A percentile compares a stretch with the other conserved stretches of the same genome.
These are phyloP conservation scores for Eupleurogrammus muticus DNA, from an alignment of 2,797 vertebrate genomes.

Conservation along the genomic window DNA sequence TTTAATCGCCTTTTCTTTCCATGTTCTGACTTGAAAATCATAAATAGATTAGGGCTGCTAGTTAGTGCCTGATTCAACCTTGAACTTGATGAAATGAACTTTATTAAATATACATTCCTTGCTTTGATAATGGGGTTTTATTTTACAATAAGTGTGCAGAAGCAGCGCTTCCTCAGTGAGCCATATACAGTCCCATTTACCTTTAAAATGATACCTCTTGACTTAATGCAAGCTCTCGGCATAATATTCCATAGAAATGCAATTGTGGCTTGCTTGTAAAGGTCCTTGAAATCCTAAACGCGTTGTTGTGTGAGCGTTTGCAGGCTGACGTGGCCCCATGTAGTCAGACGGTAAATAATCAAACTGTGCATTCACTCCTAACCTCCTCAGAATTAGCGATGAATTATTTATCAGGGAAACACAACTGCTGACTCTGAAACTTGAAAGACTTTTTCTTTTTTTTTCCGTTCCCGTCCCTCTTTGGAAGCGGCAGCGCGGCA, in stretches of 20 bases:
- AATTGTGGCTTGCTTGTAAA: slow-evolving; percentile 30
- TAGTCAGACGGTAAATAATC: slow-evolving; percentile 51
- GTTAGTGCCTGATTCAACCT: neutral
- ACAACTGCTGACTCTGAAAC: slow-evolving; percentile 67
- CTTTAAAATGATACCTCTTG: slow-evolving; percentile 14
- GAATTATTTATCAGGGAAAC: slow-evolving; percentile 66
- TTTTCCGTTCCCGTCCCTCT: slow-evolving; percentile 12
- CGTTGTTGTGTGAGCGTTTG: slow-evolving; percentile 30
- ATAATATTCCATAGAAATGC: slow-evolving; percentile 14
- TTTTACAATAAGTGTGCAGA: slow-evolving; percentile 5
- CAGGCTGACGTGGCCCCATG: neutral
- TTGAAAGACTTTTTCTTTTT: slow-evolving; percentile 48
- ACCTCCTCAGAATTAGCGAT: slow-evolving; percentile 45
- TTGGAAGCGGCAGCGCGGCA: slow-evolving; percentile 24
- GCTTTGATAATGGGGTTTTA: neutral
- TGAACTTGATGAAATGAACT: neutral
- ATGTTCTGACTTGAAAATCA: neutral
- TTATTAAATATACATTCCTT: neutral
- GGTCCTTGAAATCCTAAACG: slow-evolving; percentile 33
- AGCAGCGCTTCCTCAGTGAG: too few relatives aligned
- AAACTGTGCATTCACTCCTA: slow-evolving; percentile 36
- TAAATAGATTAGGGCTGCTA: neutral
- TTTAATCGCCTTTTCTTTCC: neutral
- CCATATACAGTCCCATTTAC: slow-evolving; percentile 1
- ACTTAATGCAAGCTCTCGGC: slow-evolving; percentile 4